Evolutionary conservation across 2,888 invertebrate genomes (phyloP).

Genomic region (Ceramica pisi): DNA sequence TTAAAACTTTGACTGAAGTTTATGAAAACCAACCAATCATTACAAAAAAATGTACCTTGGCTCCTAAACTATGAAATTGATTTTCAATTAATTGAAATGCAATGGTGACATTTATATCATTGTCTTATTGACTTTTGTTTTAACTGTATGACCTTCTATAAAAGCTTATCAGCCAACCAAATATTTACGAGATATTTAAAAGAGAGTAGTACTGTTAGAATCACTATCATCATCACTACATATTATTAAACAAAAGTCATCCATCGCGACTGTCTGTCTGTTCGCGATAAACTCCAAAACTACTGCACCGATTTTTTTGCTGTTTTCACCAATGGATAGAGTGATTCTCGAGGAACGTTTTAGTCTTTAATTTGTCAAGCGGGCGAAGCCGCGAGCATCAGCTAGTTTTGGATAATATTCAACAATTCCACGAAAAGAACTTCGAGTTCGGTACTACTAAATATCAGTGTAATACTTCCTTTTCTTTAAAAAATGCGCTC

Average conservation of each 20-base stretch:
- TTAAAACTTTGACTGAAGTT: neutral
- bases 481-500: no score
- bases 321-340: no score
- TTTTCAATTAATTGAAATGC: neutral
- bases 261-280: no score
- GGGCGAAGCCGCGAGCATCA: no score
- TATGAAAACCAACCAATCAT: neutral
- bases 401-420: slow-evolving; percentile 30
- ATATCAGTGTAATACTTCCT: no score
- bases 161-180: neutral
- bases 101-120: neutral
- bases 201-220: neutral
- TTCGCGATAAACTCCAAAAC: no score
- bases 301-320: no score
- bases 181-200: neutral
- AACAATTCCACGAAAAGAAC: slow-evolving; percentile 2
- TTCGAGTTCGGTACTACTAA: slow-evolving; percentile 3
- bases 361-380: no score
- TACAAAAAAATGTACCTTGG: no score
- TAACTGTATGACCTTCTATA: neutral
- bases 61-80: neutral
- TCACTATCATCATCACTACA: no score
- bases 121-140: neutral
- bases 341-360: no score
- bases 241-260: no score